phyloP scores from a whole-genome alignment of 2,888 invertebrate genomes.

The Lasioglossum pauxillum region DNA sequence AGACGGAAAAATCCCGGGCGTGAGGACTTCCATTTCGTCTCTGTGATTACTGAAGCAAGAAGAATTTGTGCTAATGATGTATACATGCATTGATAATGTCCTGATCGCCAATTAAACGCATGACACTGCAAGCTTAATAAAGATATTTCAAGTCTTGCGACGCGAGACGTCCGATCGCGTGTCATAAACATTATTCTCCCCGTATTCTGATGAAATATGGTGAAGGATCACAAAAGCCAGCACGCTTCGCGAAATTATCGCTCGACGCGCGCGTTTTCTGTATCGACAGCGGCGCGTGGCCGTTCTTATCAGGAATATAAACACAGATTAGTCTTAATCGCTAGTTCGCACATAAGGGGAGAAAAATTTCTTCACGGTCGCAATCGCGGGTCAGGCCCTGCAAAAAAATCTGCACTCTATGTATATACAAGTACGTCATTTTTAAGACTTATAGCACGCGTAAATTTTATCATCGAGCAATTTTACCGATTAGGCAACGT shows the following conservation, averaged over 20 bases:
- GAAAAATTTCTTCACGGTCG: constrained; percentile 4
- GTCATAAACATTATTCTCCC: constrained; percentile 63
- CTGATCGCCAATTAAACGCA: constrained; percentile 7
- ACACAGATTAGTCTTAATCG: constrained; percentile 53
- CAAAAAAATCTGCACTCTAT: not conserved
- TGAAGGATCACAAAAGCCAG: constrained; percentile 30
- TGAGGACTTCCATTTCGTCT: no score
- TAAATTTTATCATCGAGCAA: not conserved
- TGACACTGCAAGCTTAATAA: constrained; percentile 35
- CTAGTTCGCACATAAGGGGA: not conserved
- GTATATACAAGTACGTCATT: not conserved
- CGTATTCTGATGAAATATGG: constrained; percentile 53
- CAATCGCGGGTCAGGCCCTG: not conserved
- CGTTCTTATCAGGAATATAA: constrained; percentile 57
- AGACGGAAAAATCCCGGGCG: no score
- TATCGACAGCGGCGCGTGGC: constrained; percentile 78
- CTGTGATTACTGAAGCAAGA: not conserved
- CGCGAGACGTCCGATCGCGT: not conserved
- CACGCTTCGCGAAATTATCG: constrained; percentile 49
- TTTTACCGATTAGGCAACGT: not conserved
- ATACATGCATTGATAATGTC: constrained; percentile 16
- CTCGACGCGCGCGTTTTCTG: not conserved
- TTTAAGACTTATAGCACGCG: not conserved
- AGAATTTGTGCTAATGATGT: not conserved
- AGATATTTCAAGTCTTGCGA: constrained; percentile 17